phyloP scores from a whole-genome alignment of 2,888 invertebrate genomes.

The Vesta saturnalis region DNA sequence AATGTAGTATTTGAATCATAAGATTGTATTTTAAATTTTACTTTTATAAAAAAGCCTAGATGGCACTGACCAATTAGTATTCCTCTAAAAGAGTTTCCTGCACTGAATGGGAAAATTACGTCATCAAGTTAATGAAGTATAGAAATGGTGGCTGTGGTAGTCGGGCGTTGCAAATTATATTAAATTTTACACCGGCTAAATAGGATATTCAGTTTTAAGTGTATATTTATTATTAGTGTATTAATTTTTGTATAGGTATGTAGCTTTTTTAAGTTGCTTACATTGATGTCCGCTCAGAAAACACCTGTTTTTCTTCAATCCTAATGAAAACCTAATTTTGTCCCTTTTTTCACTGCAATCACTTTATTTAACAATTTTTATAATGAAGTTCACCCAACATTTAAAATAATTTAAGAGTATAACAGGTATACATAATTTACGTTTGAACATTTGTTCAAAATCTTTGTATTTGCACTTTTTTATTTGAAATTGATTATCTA shows the following conservation, averaged over 20 bases:
- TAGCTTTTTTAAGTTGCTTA: not conserved
- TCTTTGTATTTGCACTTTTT: no score
- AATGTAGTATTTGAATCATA: no score
- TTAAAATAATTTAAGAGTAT: no score
- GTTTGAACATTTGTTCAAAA: no score
- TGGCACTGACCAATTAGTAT: conserved; percentile 17
- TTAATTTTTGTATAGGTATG: conserved; percentile 25
- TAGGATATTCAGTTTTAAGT: conserved; percentile 10
- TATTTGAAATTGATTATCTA: no score
- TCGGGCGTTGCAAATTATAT: conserved; percentile 56
- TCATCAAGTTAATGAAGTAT: conserved; percentile 49
- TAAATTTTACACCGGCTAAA: conserved; percentile 33
- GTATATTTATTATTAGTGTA: conserved; percentile 14
- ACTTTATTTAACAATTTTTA: not conserved
- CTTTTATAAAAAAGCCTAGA: conserved; percentile 16
- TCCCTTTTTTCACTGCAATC: not conserved
- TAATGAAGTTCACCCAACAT: not conserved
- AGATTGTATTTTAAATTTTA: no score
- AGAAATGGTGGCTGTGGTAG: conserved; percentile 56
- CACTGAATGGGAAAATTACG: conserved; percentile 49
- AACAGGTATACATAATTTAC: no score
- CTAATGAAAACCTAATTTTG: not conserved
- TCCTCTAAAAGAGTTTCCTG: conserved; percentile 26
- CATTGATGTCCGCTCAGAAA: not conserved
- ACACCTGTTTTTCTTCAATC: conserved; percentile 9